A percentile compares a stretch with the other conserved stretches of the same genome.
Conservation (phyloP, 2,888 invertebrate genomes). For the Graphium colonna region DNA sequence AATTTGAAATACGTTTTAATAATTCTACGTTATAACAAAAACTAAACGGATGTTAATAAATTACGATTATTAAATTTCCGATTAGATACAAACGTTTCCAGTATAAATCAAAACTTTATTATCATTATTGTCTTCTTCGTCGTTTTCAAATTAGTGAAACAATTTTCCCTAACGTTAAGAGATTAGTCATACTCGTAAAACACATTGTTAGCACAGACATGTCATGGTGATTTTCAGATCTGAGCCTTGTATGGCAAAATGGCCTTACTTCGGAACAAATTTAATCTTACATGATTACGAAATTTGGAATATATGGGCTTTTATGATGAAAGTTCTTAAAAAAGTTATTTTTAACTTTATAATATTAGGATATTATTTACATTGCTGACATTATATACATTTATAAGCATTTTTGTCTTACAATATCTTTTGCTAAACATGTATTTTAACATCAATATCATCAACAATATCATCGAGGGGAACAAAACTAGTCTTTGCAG, state of each 20-base stretch:
- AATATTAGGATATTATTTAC: no score
- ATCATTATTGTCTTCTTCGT: not conserved
- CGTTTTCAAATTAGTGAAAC: not conserved
- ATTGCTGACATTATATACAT: no score
- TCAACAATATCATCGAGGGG: not conserved
- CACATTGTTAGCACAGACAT: constrained; percentile 9
- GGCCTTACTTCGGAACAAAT: constrained; percentile 6
- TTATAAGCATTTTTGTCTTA: no score
- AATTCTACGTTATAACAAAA: no score
- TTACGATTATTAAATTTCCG: no score
- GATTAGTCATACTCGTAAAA: constrained; percentile 13
- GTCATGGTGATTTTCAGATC: constrained; percentile 6
- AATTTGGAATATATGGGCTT: not conserved
- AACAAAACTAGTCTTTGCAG: not conserved
- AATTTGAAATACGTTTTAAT: no score
- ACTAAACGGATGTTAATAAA: no score
- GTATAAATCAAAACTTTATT: not conserved
- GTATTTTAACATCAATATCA: no score
- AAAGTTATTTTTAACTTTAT: not conserved
- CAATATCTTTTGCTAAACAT: no score
- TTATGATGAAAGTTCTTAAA: not conserved
- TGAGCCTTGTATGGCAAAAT: constrained; percentile 15
- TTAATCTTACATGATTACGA: not conserved
- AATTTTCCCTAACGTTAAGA: constrained; percentile 10
- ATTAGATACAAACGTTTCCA: not conserved